phyloP scores from a whole-genome alignment of 2,113 vertebrate species.

The human (Homo sapiens) region GRCh38 chr12:116688001-116688500 shows the following conservation, averaged over 20 bases:
- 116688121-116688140: background rate
- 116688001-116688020: background rate
- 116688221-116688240: background rate
- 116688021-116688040: rapidly evolving
- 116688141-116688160: background rate
- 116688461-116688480: background rate
- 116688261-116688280: background rate
- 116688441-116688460: background rate
- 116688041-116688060: rapidly evolving
- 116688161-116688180: too few relatives aligned
- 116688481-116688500: background rate
- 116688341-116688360: background rate
- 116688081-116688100: background rate
- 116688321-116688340: background rate
- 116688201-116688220: rapidly evolving
- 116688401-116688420: background rate
- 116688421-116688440: background rate
- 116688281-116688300: background rate
- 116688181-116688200: rapidly evolving
- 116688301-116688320: background rate
- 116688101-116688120: background rate
- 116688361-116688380: background rate
- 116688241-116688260: background rate
- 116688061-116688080: background rate
- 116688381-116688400: rapidly evolving